Conservation (phyloP, 2,797 vertebrate genomes). For the Lepus townsendii region DNA sequence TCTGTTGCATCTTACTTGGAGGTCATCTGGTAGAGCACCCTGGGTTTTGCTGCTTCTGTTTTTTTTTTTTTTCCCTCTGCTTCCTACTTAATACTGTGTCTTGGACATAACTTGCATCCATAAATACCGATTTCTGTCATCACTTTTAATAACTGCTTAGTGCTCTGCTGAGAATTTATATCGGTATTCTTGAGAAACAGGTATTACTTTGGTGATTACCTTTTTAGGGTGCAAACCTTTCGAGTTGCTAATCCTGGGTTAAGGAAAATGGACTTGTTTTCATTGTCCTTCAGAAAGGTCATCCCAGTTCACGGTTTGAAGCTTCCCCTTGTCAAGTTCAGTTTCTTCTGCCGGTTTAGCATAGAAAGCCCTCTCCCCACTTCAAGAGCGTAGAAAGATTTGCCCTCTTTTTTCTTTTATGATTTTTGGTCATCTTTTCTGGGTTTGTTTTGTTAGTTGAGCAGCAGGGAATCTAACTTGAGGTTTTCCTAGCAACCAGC, state of each 20-base stretch:
- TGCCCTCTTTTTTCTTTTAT: neutral
- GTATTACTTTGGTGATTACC: conserved; percentile 48
- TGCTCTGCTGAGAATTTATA: neutral
- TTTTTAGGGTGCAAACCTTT: conserved; percentile 37
- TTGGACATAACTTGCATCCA: neutral
- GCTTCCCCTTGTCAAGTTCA: neutral
- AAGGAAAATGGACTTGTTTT: conserved; percentile 39
- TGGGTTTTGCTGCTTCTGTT: neutral
- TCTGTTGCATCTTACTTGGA: neutral
- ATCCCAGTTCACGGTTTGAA: neutral
- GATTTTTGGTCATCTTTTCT: conserved; percentile 55
- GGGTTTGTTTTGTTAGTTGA: conserved; percentile 45
- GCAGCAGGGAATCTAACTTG: neutral
- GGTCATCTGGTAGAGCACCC: neutral
- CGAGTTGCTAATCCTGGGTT: conserved; percentile 29
- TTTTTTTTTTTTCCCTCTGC: neutral
- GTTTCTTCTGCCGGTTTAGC: neutral
- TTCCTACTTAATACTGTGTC: neutral
- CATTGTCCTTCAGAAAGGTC: neutral
- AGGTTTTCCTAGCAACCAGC: conserved; percentile 42
- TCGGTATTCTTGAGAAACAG: neutral
- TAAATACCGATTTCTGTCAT: neutral
- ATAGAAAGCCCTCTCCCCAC: too few species aligned
- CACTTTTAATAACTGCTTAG: neutral
- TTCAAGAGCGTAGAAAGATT: neutral